Evolutionary conservation across 1,140 invertebrate species (phyloP).

Genomic region (Dendrolimus kikuchii): DNA sequence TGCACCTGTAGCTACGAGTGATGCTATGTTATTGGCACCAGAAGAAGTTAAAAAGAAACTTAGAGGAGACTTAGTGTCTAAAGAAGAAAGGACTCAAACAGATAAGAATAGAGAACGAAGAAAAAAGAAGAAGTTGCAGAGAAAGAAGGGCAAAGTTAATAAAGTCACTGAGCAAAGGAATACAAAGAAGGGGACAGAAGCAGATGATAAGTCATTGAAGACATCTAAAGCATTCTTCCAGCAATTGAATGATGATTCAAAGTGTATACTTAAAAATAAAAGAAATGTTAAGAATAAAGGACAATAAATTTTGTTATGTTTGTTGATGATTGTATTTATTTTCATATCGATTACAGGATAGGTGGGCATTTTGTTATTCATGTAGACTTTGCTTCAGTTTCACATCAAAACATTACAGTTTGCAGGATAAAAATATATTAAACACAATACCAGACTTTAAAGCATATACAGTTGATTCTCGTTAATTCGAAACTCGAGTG

Average conservation of each 20-base stretch:
- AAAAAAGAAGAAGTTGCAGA: constrained; percentile 88
- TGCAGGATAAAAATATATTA: too few relatives aligned
- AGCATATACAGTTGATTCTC: too few relatives aligned
- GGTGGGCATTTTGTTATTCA: too few relatives aligned
- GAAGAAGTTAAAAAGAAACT: constrained; percentile 91
- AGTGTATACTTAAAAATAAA: constrained; percentile 59
- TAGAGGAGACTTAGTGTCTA: constrained; percentile 85
- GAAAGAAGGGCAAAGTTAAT: constrained; percentile 69
- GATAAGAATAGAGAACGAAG: constrained; percentile 93
- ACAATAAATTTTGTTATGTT: constrained; percentile 34
- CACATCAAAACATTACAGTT: too few relatives aligned
- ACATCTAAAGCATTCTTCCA: constrained; percentile 89
- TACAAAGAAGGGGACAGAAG: constrained; percentile 69
- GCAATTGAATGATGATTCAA: constrained; percentile 83
- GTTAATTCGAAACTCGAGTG: too few relatives aligned
- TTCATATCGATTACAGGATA: not conserved
- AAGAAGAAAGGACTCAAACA: constrained; percentile 85
- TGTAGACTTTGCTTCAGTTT: too few relatives aligned
- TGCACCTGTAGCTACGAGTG: constrained; percentile 88
- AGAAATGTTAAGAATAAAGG: constrained; percentile 53
- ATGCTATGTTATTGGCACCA: constrained; percentile 91
- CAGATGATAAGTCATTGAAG: constrained; percentile 75
- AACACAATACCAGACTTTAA: too few relatives aligned
- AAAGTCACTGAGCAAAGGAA: constrained; percentile 78
- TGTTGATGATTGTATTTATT: constrained; percentile 8